These are phyloP conservation scores for Caenorhabditis doughertyi DNA, from an alignment of 2,888 invertebrate species.

Conservation along the genomic window DNA sequence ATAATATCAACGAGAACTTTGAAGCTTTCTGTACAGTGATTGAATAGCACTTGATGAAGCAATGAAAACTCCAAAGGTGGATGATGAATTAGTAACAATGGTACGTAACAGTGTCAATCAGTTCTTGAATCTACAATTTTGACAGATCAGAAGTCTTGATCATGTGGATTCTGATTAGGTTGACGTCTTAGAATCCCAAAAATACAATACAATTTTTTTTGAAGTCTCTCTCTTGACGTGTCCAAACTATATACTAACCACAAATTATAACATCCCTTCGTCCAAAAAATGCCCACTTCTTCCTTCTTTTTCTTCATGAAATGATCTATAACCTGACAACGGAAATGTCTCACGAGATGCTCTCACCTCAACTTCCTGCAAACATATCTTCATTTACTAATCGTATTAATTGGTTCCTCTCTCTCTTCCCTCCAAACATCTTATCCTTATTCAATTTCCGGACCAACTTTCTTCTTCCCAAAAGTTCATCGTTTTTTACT, in stretches of 20 bases:
- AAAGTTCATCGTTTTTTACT: conserved; percentile 11
- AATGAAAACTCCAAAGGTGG: too few species aligned
- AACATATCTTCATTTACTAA: conserved; percentile 27
- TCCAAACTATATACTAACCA: conserved; percentile 15
- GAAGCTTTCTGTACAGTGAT: too few species aligned
- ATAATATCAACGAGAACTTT: too few species aligned
- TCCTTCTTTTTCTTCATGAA: conserved; percentile 13
- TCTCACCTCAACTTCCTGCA: conserved; percentile 24
- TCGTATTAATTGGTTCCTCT: conserved; percentile 28
- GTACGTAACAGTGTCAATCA: too few species aligned
- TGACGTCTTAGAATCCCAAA: not conserved
- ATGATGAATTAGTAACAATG: too few species aligned
- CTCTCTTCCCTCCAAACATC: conserved; percentile 14
- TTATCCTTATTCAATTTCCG: conserved; percentile 43
- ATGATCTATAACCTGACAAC: conserved; percentile 38
- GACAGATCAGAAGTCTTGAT: too few species aligned
- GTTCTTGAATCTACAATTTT: too few species aligned
- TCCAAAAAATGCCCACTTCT: not conserved
- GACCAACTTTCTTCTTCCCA: conserved; percentile 5
- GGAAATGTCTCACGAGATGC: conserved; percentile 19
- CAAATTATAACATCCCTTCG: conserved; percentile 27
- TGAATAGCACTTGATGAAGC: too few species aligned
- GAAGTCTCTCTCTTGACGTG: not conserved
- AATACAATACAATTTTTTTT: not conserved
- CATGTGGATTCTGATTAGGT: not conserved